A percentile compares a stretch with the other conserved stretches of the same genome.
Evolutionary conservation across 2,797 vertebrate species (phyloP).

Genomic region (Xiphophorus birchmanni): DNA sequence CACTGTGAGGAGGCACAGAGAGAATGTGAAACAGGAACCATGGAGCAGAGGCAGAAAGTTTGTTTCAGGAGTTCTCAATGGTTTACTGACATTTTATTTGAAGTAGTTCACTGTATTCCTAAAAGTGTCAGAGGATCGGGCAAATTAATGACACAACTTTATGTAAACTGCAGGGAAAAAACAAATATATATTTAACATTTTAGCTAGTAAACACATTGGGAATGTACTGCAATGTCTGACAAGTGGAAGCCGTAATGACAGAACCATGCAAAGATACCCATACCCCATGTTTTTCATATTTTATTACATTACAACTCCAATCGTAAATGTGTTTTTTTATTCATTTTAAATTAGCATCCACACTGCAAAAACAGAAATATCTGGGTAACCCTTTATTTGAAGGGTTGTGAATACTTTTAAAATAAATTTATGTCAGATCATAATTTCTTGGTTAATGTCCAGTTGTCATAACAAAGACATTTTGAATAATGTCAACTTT

Average conservation of each 20-base stretch:
- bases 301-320: background rate
- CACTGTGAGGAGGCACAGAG: constrained; percentile 1
- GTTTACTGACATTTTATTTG: background rate
- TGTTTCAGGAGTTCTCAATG: background rate
- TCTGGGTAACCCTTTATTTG: no score
- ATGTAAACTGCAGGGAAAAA: background rate
- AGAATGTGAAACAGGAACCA: constrained; percentile 9
- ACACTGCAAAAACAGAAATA: no score
- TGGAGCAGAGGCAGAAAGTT: background rate
- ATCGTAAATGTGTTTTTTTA: background rate
- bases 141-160: background rate
- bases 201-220: background rate
- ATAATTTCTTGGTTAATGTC: no score
- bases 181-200: background rate
- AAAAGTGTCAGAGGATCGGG: background rate
- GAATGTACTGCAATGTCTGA: background rate
- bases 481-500: no score
- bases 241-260: background rate
- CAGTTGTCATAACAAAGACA: no score
- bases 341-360: no score
- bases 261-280: background rate
- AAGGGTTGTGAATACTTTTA: no score
- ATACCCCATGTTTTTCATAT: background rate
- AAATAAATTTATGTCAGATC: no score
- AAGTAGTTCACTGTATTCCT: background rate